These are phyloP conservation scores for Pristionchus entomophagus DNA, from an alignment of 2,888 invertebrate genomes.

Conservation along the genomic window DNA sequence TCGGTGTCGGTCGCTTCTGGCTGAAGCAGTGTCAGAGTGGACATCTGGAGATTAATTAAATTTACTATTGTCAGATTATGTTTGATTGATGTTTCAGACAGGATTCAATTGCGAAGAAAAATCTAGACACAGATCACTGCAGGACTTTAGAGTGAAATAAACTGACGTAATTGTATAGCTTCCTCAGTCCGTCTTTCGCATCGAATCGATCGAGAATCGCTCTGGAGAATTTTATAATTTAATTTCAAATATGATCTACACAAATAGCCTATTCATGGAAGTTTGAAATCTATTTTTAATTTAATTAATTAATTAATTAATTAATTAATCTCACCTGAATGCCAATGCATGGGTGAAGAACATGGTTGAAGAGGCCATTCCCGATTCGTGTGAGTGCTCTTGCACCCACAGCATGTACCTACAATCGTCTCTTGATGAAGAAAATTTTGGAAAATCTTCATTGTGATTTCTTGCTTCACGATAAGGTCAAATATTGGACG, in stretches of 20 bases:
- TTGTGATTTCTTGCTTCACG: not conserved
- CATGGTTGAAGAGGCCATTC: slow-evolving; percentile 97
- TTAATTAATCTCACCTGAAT: slow-evolving; percentile 43
- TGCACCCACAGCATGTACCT: slow-evolving; percentile 94
- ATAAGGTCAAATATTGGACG: not conserved
- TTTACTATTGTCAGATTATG: not conserved
- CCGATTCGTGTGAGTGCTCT: slow-evolving; percentile 96
- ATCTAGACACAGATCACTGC: not conserved
- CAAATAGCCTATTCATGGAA: no score
- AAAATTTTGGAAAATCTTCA: not conserved
- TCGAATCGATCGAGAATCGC: slow-evolving; percentile 95
- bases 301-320: slow-evolving; percentile 80
- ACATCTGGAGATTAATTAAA: slow-evolving; percentile 82
- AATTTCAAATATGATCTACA: no score
- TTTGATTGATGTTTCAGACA: not conserved
- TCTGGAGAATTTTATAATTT: slow-evolving; percentile 74
- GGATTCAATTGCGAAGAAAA: not conserved
- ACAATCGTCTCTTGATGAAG: slow-evolving; percentile 49
- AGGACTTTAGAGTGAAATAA: not conserved
- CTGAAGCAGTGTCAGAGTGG: slow-evolving; percentile 89
- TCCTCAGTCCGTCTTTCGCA: slow-evolving; percentile 91
- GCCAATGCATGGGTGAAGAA: slow-evolving; percentile 96
- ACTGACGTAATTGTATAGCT: slow-evolving; percentile 90
- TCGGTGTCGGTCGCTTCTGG: slow-evolving; percentile 80
- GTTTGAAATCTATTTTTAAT: not conserved